A percentile compares a stretch with the other conserved stretches of the same genome.
Conservation (phyloP, 2,888 invertebrate genomes). For the Erebia epiphron region DNA sequence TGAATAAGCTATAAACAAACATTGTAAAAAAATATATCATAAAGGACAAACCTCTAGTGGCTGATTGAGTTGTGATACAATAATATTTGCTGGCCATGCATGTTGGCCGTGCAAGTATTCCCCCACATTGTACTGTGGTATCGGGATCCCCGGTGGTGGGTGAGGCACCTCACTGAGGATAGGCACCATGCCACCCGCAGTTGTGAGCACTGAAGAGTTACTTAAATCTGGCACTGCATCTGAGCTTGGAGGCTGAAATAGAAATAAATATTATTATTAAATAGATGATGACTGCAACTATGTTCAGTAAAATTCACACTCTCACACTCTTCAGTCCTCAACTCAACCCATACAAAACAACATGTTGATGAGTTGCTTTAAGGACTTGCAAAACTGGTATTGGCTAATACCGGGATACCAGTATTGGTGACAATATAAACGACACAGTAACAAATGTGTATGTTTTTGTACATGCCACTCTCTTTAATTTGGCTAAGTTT, state of each 20-base stretch:
- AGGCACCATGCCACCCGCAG: conserved; percentile 61
- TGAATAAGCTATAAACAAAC: too few species aligned
- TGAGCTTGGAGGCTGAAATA: conserved; percentile 67
- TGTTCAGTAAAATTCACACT: too few species aligned
- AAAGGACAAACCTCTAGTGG: conserved; percentile 73
- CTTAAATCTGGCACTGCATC: conserved; percentile 67
- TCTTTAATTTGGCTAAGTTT: too few species aligned
- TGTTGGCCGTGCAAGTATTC: conserved; percentile 72
- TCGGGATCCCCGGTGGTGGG: conserved; percentile 74
- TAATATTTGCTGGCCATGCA: conserved; percentile 74
- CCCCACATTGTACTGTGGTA: conserved; percentile 75
- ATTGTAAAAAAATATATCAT: not conserved
- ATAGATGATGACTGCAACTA: too few species aligned
- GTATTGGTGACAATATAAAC: too few species aligned
- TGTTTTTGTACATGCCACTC: too few species aligned
- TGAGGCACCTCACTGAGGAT: conserved; percentile 70
- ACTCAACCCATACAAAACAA: too few species aligned
- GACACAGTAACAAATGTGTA: too few species aligned
- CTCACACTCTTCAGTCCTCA: too few species aligned
- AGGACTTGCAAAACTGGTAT: too few species aligned
- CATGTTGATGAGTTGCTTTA: too few species aligned
- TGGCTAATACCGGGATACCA: too few species aligned
- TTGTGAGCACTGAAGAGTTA: conserved; percentile 66
- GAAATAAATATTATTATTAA: conserved; percentile 1
- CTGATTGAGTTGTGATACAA: conserved; percentile 70